Evolutionary conservation across 1,140 invertebrate genomes (phyloP).

Genomic region (Conus betulinus): DNA sequence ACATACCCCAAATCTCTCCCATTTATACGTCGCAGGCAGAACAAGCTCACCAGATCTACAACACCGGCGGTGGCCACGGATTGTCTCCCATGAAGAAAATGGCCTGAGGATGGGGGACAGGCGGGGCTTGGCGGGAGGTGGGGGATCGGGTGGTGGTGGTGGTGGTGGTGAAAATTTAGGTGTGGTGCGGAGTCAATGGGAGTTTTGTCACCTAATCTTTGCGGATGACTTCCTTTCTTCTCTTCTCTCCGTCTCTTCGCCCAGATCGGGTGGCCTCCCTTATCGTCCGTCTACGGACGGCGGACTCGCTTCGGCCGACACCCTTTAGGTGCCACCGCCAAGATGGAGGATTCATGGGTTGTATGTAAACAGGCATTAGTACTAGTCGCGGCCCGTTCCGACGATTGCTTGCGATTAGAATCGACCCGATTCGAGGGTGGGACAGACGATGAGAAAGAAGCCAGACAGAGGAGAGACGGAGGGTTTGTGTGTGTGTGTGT

Average conservation of each 20-base stretch:
- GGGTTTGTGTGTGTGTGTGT: too few species aligned
- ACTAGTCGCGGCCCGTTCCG: neutral
- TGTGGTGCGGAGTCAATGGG: neutral
- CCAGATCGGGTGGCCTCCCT: neutral
- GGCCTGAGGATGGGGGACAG: too few species aligned
- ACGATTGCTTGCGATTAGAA: slow-evolving; percentile 7
- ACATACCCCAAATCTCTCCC: too few species aligned
- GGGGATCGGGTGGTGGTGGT: too few species aligned
- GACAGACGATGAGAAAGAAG: too few species aligned
- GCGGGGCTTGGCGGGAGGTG: too few species aligned
- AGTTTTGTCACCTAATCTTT: slow-evolving; percentile 22
- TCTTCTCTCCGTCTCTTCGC: neutral
- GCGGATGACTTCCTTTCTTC: neutral
- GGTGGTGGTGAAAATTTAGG: too few species aligned
- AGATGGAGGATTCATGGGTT: slow-evolving; percentile 45
- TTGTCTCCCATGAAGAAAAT: too few species aligned
- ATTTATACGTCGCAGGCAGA: too few species aligned
- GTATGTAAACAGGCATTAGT: slow-evolving; percentile 52
- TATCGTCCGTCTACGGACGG: neutral
- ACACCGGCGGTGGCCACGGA: too few species aligned
- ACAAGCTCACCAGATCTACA: too few species aligned
- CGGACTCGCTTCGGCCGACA: neutral
- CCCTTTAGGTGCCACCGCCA: slow-evolving; percentile 1
- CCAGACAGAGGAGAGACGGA: too few species aligned
- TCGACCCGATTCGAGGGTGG: neutral